A percentile compares a stretch with the other conserved stretches of the same genome.
These are phyloP conservation scores for Labrus mixtus DNA, from an alignment of 2,113 vertebrate species.

Conservation along the genomic window DNA sequence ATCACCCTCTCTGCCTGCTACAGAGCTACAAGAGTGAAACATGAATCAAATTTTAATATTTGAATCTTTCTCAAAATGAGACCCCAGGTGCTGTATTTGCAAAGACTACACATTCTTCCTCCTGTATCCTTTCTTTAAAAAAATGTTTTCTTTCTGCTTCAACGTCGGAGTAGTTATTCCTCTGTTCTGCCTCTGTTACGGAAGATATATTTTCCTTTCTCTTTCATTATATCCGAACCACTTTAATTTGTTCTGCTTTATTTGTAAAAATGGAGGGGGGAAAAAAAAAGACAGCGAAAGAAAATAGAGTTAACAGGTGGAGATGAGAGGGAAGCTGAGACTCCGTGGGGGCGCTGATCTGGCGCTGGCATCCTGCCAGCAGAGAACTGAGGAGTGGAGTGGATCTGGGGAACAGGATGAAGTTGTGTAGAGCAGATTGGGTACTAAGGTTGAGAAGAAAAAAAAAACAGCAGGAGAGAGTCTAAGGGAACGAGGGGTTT, in stretches of 20 bases:
- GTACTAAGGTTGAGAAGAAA: slow-evolving; percentile 55
- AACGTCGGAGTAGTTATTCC: neutral
- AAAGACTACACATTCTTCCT: slow-evolving; percentile 19
- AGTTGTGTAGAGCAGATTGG: slow-evolving; percentile 52
- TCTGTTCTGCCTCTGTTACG: slow-evolving; percentile 24
- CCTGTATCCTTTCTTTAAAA: slow-evolving; percentile 24
- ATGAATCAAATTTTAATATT: slow-evolving; percentile 60
- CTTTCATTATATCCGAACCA: slow-evolving; percentile 34
- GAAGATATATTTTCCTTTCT: slow-evolving; percentile 33
- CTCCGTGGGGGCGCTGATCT: slow-evolving; percentile 37
- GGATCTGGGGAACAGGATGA: slow-evolving; percentile 35
- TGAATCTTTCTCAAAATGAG: slow-evolving; percentile 40
- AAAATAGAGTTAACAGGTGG: slow-evolving; percentile 50
- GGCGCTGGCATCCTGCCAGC: slow-evolving; percentile 47
- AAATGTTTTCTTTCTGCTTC: slow-evolving; percentile 12
- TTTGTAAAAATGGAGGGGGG: neutral
- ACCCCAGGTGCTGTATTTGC: slow-evolving; percentile 48
- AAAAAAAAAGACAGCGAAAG: slow-evolving; percentile 1
- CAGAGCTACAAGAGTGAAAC: slow-evolving; percentile 19
- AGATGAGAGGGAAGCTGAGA: slow-evolving; percentile 32
- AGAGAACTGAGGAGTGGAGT: slow-evolving; percentile 38
- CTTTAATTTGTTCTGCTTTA: slow-evolving; percentile 23
- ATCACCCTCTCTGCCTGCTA: slow-evolving; percentile 19
- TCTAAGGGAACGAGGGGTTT: slow-evolving; percentile 27
- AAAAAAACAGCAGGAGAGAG: slow-evolving; percentile 13